Evolutionary conservation across 2,797 vertebrate species (phyloP), one percentile per base, ranked within the genome.

Genomic region (Octomys mimax): DNA sequence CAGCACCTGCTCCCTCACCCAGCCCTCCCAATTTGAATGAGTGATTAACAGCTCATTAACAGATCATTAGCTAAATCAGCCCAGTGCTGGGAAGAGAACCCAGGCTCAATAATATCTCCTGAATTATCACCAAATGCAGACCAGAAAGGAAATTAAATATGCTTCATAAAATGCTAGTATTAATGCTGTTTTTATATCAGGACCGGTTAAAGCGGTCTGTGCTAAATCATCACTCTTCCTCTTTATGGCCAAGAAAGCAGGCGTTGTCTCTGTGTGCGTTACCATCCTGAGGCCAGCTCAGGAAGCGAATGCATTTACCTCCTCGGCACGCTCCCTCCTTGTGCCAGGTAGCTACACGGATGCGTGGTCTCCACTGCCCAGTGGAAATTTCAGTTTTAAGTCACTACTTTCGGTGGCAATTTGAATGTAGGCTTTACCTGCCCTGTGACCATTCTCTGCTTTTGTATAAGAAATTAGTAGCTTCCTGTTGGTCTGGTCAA

Each of bases 11-110:
- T 96, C 95, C 89, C 64, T 93, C 96, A 95, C 90, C 95, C 82
- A 92, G 88, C 90, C 96, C 68, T 93, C 95, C 90, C 93, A 89
- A 96, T 97, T 96, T 97, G 96, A 97, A 96, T 97, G 96, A 95
- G 88, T 97, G 96, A 98, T 97, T 97, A 98, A 97, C 93, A 94
- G 57, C 96, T 97, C 97, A 97, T 98, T 98, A 98, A 92, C 96
- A 96, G 97, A 93, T 97, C 97, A 96, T 98, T 97, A 97, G 95
- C 96, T 96, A 96, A 97, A 97, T 97, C 97, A 97, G 78, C 75
- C 49, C 92, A 89, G 90, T 94, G 94, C 52, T 96, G 93, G 93
- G 92, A 94, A 93, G 92, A 96, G 93, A 83, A 96, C 82, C 42
- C 70, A 95, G 66, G 87, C 96, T 97, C 92, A 94, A 90, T 78